Evolutionary conservation across 1,140 invertebrate species (phyloP).

Genomic region (Micrasema minimum): DNA sequence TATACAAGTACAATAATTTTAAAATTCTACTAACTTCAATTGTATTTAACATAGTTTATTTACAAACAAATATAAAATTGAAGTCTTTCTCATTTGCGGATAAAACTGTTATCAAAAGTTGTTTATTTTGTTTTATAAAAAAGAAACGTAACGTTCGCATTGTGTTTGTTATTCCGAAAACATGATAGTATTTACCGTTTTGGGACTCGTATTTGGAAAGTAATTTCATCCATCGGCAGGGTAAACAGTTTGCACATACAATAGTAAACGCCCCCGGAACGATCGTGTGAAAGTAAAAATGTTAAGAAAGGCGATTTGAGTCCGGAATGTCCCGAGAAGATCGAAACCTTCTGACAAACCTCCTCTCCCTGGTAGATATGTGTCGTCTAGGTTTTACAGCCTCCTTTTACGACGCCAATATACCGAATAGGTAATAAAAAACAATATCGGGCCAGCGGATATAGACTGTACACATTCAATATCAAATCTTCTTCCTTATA

Average conservation of each 20-base stretch:
- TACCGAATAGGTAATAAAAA: conserved; percentile 53
- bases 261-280: conserved; percentile 34
- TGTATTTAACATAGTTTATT: too few species aligned
- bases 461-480: conserved; percentile 51
- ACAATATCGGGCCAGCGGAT: conserved; percentile 50
- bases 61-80: too few species aligned
- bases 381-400: conserved; percentile 51
- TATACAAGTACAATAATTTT: too few species aligned
- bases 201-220: conserved; percentile 17
- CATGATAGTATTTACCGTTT: conserved; percentile 17
- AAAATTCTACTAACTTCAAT: too few species aligned
- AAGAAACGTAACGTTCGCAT: background rate
- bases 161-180: conserved; percentile 9
- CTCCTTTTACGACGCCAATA: conserved; percentile 51
- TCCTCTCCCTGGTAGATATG: conserved; percentile 40
- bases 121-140: too few species aligned
- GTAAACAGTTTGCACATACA: conserved; percentile 21
- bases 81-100: too few species aligned
- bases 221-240: conserved; percentile 24
- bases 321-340: conserved; percentile 34
- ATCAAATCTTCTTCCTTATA: conserved; percentile 41
- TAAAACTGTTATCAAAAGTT: too few species aligned
- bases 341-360: conserved; percentile 26
- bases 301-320: conserved; percentile 35
- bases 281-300: conserved; percentile 34